phyloP scores from a whole-genome alignment of 2,797 vertebrate species.

The Melanotaenia boesemani region DNA sequence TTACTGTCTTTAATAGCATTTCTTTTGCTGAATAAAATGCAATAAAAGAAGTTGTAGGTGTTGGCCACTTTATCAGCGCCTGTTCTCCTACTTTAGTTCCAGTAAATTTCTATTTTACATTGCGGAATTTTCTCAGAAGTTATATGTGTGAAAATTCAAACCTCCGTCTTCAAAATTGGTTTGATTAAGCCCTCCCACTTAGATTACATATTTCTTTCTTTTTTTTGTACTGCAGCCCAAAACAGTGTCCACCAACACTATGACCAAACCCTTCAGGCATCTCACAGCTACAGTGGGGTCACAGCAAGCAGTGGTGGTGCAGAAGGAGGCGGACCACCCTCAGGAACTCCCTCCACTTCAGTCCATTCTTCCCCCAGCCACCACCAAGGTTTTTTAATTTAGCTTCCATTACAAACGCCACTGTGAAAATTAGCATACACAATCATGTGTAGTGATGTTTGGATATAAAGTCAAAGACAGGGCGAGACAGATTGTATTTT shows the following conservation, averaged over 20 bases:
- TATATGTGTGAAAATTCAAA: background rate
- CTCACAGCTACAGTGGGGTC: slow-evolving; percentile 50
- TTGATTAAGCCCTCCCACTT: background rate
- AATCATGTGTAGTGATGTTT: background rate
- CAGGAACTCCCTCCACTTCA: slow-evolving; percentile 78
- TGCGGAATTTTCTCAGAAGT: background rate
- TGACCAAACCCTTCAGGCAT: slow-evolving; percentile 67
- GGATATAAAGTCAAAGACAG: background rate
- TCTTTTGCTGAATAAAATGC: background rate
- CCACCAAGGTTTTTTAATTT: slow-evolving; percentile 63
- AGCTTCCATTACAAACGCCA: too few relatives aligned
- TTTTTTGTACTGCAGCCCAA: slow-evolving; percentile 17
- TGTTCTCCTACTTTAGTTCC: background rate
- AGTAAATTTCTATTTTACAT: background rate
- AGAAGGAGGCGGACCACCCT: slow-evolving; percentile 59
- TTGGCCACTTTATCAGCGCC: background rate
- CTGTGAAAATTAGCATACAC: background rate
- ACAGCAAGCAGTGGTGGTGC: slow-evolving; percentile 51
- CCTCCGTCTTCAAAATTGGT: background rate
- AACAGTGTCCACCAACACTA: slow-evolving; percentile 68
- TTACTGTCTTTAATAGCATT: background rate
- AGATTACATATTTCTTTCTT: background rate
- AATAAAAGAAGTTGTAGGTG: background rate
- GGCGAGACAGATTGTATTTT: background rate
- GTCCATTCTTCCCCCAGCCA: slow-evolving; percentile 80